Base-by-base conservation (phyloP, 2,797 vertebrate genomes). In the Phrynocephalus guinanensis region DNA sequence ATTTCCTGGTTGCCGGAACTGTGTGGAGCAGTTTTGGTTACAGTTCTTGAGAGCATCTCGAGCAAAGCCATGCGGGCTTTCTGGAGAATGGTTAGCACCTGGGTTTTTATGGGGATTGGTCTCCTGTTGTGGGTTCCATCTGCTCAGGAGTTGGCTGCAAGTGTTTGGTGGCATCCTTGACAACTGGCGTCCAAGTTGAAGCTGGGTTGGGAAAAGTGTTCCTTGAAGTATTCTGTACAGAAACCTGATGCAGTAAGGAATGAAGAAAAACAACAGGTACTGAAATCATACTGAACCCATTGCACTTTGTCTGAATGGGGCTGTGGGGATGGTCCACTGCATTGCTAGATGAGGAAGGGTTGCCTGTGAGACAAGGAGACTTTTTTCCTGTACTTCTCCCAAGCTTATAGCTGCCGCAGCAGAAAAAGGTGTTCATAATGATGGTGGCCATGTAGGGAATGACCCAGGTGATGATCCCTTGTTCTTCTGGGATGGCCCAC, bases 171-270 rank as follows among this genome's bases (percentile, higher is more conserved):
- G 91, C 28, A 97, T 95, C 91, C 95, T 97, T 93, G 98, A 97
- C 92, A 98, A 63, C 94, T 98, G 98, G 86, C 98, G 97, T 66
- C 97, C 98, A 30, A 97, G 95, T 87, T 99, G 98, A 84, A 98
- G 97, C 0, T 97, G 98, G 18, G 96, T 98, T 82, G 99, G 98
- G 93, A 98, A 99, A 18, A 99, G 91, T 0, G 98, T 98, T 86
- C 98, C 98, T 94, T 98, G 99, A 94, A 99, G 97, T 56, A 97
- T 97, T 97, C 97, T 97, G 96, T 98, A 98, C 90, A 99, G 98
- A 95, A 98, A 98, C 94, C 99, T 99, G 95, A 91, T 26, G 33
- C 90, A 93, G 56, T 84, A 73, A 90, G 33, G 80, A 88, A 80
- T 60, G 30, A 63, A 26, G n/a, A 72, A n/a, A 80, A 72, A 86